Evolutionary conservation across 2,888 invertebrate genomes (phyloP).

Genomic region (Nemoura dubitans): DNA sequence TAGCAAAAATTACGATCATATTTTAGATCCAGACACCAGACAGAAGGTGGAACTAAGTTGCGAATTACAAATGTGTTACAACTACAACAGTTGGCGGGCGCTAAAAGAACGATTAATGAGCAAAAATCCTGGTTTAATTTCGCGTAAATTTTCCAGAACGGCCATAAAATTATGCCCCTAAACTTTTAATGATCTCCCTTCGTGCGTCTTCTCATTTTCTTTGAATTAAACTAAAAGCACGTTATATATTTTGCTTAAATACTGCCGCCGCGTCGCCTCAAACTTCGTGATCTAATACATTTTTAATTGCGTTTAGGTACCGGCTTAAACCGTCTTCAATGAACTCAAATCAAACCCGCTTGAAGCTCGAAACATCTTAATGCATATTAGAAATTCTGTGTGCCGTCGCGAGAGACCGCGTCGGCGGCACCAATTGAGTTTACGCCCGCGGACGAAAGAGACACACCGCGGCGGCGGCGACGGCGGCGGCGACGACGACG

Average conservation of each 20-base stretch:
- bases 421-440: background rate
- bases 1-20: too few species aligned
- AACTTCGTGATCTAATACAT: background rate
- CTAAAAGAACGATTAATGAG: background rate
- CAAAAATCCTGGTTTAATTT: background rate
- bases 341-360: background rate
- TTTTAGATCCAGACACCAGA: too few species aligned
- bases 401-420: background rate
- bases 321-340: background rate
- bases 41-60: too few species aligned
- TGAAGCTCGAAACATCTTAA: background rate
- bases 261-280: background rate
- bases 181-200: constrained; percentile 12
- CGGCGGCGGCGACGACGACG: too few species aligned
- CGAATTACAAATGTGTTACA: too few species aligned
- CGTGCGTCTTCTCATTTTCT: background rate
- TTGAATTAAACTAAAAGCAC: background rate
- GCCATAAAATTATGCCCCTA: background rate
- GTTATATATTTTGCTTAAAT: background rate
- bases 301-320: background rate
- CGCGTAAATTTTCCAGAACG: background rate
- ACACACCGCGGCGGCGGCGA: too few species aligned
- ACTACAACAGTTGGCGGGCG: background rate
- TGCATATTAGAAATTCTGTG: background rate
- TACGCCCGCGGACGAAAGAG: too few species aligned